Base-by-base conservation (phyloP, 2,113 vertebrate species). In the Zosterops pallidus region DNA sequence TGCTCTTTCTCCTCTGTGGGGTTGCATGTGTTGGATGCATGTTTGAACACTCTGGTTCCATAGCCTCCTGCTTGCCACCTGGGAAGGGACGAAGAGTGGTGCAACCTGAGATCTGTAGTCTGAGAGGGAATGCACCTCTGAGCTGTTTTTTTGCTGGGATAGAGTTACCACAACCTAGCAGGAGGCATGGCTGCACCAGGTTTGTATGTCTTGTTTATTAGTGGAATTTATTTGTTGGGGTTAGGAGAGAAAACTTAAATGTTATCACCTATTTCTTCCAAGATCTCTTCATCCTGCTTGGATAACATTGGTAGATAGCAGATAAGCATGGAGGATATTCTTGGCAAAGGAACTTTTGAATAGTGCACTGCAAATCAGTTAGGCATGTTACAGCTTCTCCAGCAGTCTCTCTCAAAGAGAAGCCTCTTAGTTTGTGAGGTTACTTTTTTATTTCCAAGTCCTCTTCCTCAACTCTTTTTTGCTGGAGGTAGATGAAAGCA, bases 281-380 rank as follows among this genome's bases (percentile, higher is more conserved):
- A 28, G 17, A 64, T 91, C 13, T 65, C 18, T 47, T 77, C 16
- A 64, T 77, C 20, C 39, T 21, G 26, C 49, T 46, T 44, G 25
- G 25, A 39, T 23, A 60, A 59, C 19, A 18, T 22, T 26, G 9
- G 21, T 65, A 56, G 31, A 42, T 37, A 47, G 24, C 69, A 83
- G 44, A 62, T 35, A 82, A 55, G 14, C 15, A 25, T 25, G 29
- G 15, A 76, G 12, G 10, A 26, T 82, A 35, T 39, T 81, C 44
- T 68, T 69, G 37, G 25, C 3, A 4, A 78, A 76, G 5, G 62
- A 77, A 37, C 39, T 75, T 94, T 16, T 64, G 31, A 49, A 47
- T 56, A 5, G 8, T 70, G 26, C 0, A 0, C 7, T 23, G 29
- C 16, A 71, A 52, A 68, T 25, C 9, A 7, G 1, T 22, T 5